Evolutionary conservation across 2,797 vertebrate genomes (phyloP), one percentile per base, ranked within the genome.

Genomic region (Gephyroberyx darwinii): DNA sequence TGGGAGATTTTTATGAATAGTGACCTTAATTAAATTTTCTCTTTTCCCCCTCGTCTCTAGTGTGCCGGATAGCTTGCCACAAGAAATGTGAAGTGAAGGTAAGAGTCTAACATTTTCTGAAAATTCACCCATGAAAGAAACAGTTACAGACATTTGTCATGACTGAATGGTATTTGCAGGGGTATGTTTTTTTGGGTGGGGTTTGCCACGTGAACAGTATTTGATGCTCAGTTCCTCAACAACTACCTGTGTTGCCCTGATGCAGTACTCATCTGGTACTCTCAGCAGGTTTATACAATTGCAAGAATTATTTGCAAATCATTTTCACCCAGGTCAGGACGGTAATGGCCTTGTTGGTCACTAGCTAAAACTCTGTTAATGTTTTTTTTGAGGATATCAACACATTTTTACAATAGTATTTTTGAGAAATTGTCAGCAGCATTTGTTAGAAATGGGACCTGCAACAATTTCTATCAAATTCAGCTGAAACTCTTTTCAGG

Each of bases 11-110:
- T 74, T 71, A 72, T 78, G 53, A 77, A 57, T 50, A 72, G 37
- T 72, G 50, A 82, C 50, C 39, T 66, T 79, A 79, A 81, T 71
- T 61, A 8, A 0, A 48, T 77, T 75, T 65, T 79, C 22, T 78
- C 2, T 60, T 63, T 60, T 74, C 13, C 53, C 58, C 64, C 71
- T 61, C 88, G 66, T 78, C 5, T 83, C 41, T 31, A 97, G 96
- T 96, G 83, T 97, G 96, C 89, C 95, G 95, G 56, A 88, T 95
- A 85, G 92, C 94, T 64, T 97, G 96, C 92, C 96, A 97, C 93
- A 95, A 94, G 94, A 96, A 96, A 94, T 97, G 96, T 91, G 96
- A 96, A 92, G 93, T 93, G 77, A 97, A 97, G 96, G 96, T 97
- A 96, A 95, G 96, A 89, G 4, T 62, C 6, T 14, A 69, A 72